A percentile compares a stretch with the other conserved stretches of the same genome.
Evolutionary conservation across 2,888 invertebrate species (phyloP).

Genomic region (Rutpela maculata): DNA sequence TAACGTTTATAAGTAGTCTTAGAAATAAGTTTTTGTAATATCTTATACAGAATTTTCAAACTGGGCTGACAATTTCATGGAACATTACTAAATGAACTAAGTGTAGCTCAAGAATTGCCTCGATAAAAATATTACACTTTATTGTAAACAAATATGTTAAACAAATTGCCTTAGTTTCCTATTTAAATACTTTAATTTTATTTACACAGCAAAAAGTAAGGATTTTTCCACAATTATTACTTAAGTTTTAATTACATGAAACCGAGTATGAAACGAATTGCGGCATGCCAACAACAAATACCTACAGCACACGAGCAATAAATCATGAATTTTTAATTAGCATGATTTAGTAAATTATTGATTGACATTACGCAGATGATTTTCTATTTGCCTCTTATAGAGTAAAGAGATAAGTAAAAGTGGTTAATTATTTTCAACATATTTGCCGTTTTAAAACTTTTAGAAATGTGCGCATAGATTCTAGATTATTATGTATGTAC

Average conservation of each 20-base stretch:
- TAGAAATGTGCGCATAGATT: background rate
- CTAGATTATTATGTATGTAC: background rate
- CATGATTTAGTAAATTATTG: background rate
- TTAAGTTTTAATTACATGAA: conserved; percentile 3
- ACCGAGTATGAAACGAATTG: conserved; percentile 5
- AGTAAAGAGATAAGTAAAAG: conserved; percentile 14
- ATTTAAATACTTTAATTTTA: background rate
- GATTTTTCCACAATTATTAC: background rate
- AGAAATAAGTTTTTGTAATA: no score
- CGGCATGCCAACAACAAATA: conserved; percentile 10
- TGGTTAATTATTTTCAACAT: conserved; percentile 22
- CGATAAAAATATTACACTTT: no score
- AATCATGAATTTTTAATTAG: conserved; percentile 32
- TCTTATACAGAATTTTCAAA: no score
- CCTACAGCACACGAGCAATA: background rate
- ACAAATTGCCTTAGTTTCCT: background rate
- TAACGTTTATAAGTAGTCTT: no score
- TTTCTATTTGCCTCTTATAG: conserved; percentile 25
- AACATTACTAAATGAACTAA: no score
- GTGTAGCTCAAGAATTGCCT: no score
- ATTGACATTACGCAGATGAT: conserved; percentile 18
- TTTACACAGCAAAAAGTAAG: background rate
- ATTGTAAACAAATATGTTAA: no score
- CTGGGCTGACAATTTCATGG: no score
- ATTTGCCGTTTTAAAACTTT: background rate